Conservation (phyloP, 2,888 invertebrate genomes). For the Cremastobaeus sp. region DNA sequence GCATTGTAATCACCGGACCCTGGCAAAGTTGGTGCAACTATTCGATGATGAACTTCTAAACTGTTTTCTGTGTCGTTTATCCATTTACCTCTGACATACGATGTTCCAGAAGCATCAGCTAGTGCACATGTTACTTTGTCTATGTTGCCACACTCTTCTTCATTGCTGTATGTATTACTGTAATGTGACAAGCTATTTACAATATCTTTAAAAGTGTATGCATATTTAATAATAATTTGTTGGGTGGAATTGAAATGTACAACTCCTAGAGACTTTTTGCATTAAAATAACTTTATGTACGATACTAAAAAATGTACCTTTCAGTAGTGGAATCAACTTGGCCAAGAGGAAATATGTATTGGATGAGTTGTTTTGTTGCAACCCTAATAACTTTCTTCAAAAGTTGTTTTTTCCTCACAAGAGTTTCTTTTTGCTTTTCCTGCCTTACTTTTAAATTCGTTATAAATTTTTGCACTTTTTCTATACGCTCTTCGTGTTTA, state of each 20-base stretch:
- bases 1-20: constrained; percentile 90
- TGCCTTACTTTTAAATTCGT: constrained; percentile 80
- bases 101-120: constrained; percentile 87
- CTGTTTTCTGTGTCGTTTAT: constrained; percentile 84
- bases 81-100: constrained; percentile 90
- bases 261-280: no score
- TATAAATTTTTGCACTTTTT: constrained; percentile 81
- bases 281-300: constrained; percentile 12
- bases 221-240: no score
- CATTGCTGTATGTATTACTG: constrained; percentile 72
- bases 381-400: constrained; percentile 81
- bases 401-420: constrained; percentile 79
- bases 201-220: no score
- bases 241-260: no score
- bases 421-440: constrained; percentile 79
- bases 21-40: constrained; percentile 91
- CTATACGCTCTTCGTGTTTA: constrained; percentile 83
- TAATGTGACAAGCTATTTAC: no score
- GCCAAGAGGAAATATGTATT: constrained; percentile 85
- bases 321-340: constrained; percentile 78
- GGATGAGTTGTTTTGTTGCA: constrained; percentile 82
- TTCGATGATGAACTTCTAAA: constrained; percentile 85
- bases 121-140: constrained; percentile 78
- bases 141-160: constrained; percentile 71
- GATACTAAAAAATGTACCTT: no score